These are phyloP conservation scores for Stegodyphus dumicola DNA, from an alignment of 1,140 invertebrate genomes.

Conservation along the genomic window DNA sequence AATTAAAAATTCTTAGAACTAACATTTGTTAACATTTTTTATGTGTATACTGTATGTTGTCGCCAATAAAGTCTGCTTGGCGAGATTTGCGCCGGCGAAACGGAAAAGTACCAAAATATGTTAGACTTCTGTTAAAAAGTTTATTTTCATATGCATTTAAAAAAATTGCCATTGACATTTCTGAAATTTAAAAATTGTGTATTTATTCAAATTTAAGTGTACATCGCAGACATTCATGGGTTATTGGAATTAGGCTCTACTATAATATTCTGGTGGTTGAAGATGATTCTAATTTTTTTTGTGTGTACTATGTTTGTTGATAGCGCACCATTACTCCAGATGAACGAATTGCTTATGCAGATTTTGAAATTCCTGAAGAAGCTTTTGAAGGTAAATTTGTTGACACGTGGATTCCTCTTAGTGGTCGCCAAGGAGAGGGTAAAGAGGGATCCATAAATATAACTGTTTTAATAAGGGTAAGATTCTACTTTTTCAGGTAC, in stretches of 20 bases:
- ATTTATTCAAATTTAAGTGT: constrained; percentile 2
- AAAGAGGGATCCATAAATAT: constrained; percentile 84
- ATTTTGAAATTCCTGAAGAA: constrained; percentile 80
- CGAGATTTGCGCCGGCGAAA: too few relatives aligned
- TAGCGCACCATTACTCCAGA: constrained; percentile 92
- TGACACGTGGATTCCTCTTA: constrained; percentile 93
- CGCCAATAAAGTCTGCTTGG: too few relatives aligned
- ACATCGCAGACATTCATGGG: background rate
- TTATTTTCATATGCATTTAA: too few relatives aligned
- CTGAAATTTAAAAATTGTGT: background rate
- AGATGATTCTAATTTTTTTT: background rate
- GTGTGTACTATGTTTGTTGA: constrained; percentile 34
- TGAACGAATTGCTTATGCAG: constrained; percentile 92
- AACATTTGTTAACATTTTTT: too few relatives aligned
- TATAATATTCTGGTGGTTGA: background rate
- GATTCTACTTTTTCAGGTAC: background rate
- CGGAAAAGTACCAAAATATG: too few relatives aligned
- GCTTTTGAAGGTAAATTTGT: constrained; percentile 88
- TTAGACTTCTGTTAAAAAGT: too few relatives aligned
- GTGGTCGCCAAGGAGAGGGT: constrained; percentile 91
- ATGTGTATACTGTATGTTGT: too few relatives aligned
- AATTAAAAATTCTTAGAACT: too few relatives aligned
- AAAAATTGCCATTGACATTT: too few relatives aligned
- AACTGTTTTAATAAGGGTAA: constrained; percentile 70
- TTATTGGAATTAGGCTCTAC: background rate